These are phyloP conservation scores for Macrostomum lignano DNA, from an alignment of 1,140 invertebrate genomes.

Conservation along the genomic window DNA sequence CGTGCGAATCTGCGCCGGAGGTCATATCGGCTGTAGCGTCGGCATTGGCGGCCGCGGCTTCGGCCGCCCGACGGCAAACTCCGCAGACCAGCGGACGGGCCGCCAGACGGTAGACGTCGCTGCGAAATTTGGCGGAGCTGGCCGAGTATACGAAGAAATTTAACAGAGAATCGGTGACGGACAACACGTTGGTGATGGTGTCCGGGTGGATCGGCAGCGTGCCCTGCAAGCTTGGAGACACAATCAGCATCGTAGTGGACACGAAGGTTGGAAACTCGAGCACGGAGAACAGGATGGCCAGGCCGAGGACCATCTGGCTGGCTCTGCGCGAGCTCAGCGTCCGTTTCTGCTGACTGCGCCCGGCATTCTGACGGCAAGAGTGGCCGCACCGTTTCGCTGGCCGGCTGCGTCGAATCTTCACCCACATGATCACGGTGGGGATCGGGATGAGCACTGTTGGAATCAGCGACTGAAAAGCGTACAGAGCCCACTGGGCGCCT, in stretches of 20 bases:
- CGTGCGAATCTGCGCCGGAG: no score
- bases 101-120: conserved; percentile 9
- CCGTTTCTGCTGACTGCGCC: neutral
- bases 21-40: no score
- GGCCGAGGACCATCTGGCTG: neutral
- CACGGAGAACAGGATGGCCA: neutral
- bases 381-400: neutral
- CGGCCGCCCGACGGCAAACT: no score
- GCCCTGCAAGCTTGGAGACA: neutral
- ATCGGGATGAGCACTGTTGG: neutral
- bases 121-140: neutral
- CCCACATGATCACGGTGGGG: neutral
- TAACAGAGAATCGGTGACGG: neutral
- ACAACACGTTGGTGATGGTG: neutral
- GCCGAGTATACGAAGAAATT: conserved; percentile 2
- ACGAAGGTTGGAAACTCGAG: conserved; percentile 2
- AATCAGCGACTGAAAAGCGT: conserved; percentile 1
- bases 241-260: neutral
- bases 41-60: no score
- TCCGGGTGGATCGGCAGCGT: conserved; percentile 2
- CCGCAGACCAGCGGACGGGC: conserved; percentile 11
- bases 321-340: no score
- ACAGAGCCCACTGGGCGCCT: neutral
- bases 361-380: no score
- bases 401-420: neutral